A percentile compares a stretch with the other conserved stretches of the same genome.
Evolutionary conservation across 2,888 invertebrate species (phyloP).

Genomic region (Acleris literana): DNA sequence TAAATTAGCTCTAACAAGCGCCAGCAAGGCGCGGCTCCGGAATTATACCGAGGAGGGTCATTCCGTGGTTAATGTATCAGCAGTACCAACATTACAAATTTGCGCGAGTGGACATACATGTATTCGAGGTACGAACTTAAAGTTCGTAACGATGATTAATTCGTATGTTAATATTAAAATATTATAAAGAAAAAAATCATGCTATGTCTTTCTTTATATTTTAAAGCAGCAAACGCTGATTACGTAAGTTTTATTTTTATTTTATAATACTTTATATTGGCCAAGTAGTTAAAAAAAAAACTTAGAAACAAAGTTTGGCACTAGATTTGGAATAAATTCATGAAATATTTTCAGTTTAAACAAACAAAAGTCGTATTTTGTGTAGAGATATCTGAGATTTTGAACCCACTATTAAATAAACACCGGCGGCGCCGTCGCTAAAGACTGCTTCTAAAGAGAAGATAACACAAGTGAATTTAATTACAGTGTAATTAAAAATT

Average conservation of each 20-base stretch:
- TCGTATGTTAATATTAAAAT: too few relatives aligned
- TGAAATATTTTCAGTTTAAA: neutral
- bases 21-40: constrained; percentile 32
- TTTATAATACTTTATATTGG: too few relatives aligned
- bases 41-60: constrained; percentile 37
- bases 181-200: too few relatives aligned
- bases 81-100: constrained; percentile 25
- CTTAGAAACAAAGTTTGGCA: neutral
- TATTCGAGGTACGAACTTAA: neutral
- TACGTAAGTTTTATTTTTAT: too few relatives aligned
- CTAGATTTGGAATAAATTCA: neutral
- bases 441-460: constrained; percentile 25
- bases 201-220: too few relatives aligned
- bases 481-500: constrained; percentile 39
- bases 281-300: neutral
- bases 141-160: neutral
- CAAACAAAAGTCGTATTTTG: neutral
- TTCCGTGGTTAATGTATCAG: constrained; percentile 30
- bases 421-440: constrained; percentile 13
- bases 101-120: constrained; percentile 11
- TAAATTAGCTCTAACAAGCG: constrained; percentile 35
- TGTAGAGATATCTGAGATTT: constrained; percentile 10
- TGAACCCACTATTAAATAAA: constrained; percentile 7
- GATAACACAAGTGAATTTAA: constrained; percentile 36
- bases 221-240: too few relatives aligned